phyloP scores from a whole-genome alignment of 2,888 invertebrate species.

The Caenorhabditis plicata region DNA sequence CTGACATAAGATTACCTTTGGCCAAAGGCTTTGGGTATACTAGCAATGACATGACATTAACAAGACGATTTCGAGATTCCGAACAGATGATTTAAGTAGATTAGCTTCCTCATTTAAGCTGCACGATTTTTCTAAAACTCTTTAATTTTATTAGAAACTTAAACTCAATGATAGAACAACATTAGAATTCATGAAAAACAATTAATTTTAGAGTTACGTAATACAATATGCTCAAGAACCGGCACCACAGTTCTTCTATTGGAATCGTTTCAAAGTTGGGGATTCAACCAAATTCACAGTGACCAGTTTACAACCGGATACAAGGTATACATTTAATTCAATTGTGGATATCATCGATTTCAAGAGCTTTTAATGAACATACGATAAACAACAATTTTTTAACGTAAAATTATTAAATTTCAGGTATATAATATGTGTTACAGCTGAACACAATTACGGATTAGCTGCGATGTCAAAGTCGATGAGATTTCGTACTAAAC shows the following conservation, averaged over 20 bases:
- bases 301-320: slow-evolving; percentile 56
- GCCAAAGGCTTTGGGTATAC: too few species aligned
- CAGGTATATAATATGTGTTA: slow-evolving; percentile 62
- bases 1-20: too few species aligned
- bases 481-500: slow-evolving; percentile 57
- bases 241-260: slow-evolving; percentile 62
- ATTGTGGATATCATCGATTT: neutral
- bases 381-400: neutral
- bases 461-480: slow-evolving; percentile 63
- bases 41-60: too few species aligned
- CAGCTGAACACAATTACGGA: slow-evolving; percentile 63
- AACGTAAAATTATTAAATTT: neutral
- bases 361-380: neutral
- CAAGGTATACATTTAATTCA: slow-evolving; percentile 28
- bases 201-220: slow-evolving; percentile 50
- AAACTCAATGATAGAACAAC: neutral
- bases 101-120: too few species aligned
- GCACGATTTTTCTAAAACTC: too few species aligned
- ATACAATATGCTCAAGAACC: slow-evolving; percentile 63
- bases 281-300: slow-evolving; percentile 54
- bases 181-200: neutral
- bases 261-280: slow-evolving; percentile 56
- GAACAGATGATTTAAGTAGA: too few species aligned
- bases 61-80: too few species aligned
- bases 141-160: neutral